Percentiles rank a stretch among this genome's conserved stretches.
phyloP scores from a whole-genome alignment of 2,113 vertebrate genomes.

The Lanius ludovicianus region DNA sequence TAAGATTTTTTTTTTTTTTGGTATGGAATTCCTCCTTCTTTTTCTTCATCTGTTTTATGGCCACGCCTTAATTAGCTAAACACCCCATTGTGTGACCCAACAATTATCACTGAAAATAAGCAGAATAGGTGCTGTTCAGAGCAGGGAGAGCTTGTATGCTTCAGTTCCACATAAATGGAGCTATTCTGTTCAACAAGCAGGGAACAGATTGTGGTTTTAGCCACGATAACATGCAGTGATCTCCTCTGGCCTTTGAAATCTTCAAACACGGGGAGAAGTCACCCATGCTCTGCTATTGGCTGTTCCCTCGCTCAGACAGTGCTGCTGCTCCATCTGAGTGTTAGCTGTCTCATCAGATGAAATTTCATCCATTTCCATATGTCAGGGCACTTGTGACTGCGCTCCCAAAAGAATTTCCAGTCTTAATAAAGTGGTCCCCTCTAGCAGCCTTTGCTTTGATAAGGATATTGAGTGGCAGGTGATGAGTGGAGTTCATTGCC shows the following conservation, averaged over 20 bases:
- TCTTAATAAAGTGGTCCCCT: slow-evolving; percentile 34
- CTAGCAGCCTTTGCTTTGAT: slow-evolving; percentile 20
- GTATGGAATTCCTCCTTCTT: not conserved
- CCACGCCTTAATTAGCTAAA: not conserved
- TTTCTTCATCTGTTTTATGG: not conserved
- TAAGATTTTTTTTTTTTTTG: not conserved
- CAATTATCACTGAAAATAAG: not conserved
- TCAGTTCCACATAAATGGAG: not conserved
- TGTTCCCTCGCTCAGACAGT: not conserved
- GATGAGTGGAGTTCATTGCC: slow-evolving; percentile 45
- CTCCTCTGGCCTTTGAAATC: not conserved
- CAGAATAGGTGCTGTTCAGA: not conserved
- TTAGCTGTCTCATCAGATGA: slow-evolving; percentile 52
- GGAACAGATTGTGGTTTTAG: not conserved
- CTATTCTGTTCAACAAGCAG: not conserved
- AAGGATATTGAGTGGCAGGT: slow-evolving; percentile 50
- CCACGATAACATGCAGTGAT: not conserved
- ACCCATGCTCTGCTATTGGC: not conserved
- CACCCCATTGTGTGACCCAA: not conserved
- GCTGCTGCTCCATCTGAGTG: slow-evolving; percentile 29
- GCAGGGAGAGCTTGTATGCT: not conserved
- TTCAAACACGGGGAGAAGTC: not conserved
- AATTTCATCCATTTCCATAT: slow-evolving; percentile 45
- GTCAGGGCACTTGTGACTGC: slow-evolving; percentile 42
- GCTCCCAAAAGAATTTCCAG: slow-evolving; percentile 30